phyloP scores from a whole-genome alignment of 2,113 vertebrate species.

The Saccopteryx leptura region DNA sequence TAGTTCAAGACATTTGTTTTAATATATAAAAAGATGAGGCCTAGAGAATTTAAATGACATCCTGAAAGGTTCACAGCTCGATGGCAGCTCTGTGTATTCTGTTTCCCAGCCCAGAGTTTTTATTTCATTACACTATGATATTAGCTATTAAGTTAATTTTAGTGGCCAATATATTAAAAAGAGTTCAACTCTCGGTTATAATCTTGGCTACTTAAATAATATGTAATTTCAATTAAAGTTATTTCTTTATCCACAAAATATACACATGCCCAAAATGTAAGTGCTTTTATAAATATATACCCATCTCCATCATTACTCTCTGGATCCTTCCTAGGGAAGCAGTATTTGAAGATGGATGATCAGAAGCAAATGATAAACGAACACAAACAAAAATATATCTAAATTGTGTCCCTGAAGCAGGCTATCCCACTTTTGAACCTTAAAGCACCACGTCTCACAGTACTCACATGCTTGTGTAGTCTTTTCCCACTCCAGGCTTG shows the following conservation, averaged over 20 bases:
- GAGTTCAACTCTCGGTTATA: background rate
- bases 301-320: background rate
- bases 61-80: background rate
- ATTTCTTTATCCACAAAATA: constrained; percentile 9
- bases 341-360: background rate
- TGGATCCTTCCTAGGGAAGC: background rate
- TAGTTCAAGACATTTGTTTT: constrained; percentile 40
- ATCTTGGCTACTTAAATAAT: background rate
- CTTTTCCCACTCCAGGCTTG: background rate
- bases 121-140: background rate
- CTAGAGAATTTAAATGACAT: background rate
- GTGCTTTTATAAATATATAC: background rate
- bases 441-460: background rate
- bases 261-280: background rate
- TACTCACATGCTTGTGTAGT: background rate
- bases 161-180: background rate
- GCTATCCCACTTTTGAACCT: background rate
- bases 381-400: background rate
- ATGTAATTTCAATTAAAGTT: background rate
- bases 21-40: background rate
- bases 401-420: background rate
- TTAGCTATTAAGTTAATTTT: constrained; percentile 11
- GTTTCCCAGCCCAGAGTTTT: background rate
- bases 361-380: background rate
- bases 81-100: background rate